Base-by-base conservation (phyloP, 2,888 invertebrate genomes). In the Pammene fasciana region DNA sequence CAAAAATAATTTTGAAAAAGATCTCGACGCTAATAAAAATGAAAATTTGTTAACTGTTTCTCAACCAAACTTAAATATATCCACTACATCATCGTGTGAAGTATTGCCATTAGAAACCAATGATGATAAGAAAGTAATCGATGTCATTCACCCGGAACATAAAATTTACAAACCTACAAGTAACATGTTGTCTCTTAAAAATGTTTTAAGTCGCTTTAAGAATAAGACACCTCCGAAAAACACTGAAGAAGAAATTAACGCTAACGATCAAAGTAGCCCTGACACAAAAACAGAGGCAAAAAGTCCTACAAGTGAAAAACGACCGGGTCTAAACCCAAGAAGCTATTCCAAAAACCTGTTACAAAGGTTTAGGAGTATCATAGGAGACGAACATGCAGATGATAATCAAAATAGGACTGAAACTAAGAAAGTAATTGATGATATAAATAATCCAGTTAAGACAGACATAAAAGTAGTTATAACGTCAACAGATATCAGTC, bases 61-160 rank as follows among this genome's bases (percentile, higher is more conserved):
- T 38, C 88, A 90, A 78, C 89, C 86, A 74, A 94, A 89, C 74
- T 90, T 93, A 73, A 93, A 89, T 73, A 89, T 86, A 52, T 94
- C 91, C 50, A 93, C 89, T 68, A 94, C 91, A 10, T 94, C 93
- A 0, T 94, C 94, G 5, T 94, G 94, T 74, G 94, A 93, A 81
- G 90, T 93, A 0, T 78, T 94, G 57, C 87, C 93, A 7, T 72
- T 82, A 52, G 90, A 93, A 6, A 86, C 83, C n/a, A 91, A 85
- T 45, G 87, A 87, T 74, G 90, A 76, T 75, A 94, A 89, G 71
- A 90, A 79, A 78, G 91, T 75, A 78, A 86, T 85, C 74, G 93
- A 87, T 82, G 86, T 93, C 3, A 93, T 95, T 72, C 96, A 96
- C 80, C 97, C 97, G 0, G 96, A 96, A 79, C 96, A 97, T 82